Base-by-base conservation (phyloP, 2,797 vertebrate genomes). In the Podargus strigoides region DNA sequence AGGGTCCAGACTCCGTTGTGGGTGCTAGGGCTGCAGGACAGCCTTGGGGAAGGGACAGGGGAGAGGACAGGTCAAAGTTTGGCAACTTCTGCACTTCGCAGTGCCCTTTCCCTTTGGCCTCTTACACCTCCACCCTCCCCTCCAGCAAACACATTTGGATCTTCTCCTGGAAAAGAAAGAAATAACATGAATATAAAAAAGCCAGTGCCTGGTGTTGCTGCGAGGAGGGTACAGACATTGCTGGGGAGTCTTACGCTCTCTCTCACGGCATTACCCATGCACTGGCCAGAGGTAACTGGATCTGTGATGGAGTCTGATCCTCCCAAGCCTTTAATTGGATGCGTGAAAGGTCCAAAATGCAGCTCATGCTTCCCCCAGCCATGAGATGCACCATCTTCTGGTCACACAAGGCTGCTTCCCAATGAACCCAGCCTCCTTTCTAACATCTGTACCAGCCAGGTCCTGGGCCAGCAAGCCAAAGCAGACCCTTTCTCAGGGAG, bases 321-420 rank as follows among this genome's bases (percentile, higher is more conserved):
- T 93, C 90, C 59, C 95, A 92, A 95, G 95, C 91, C 86, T 44
- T 97, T 96, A 96, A 95, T 85, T 92, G 95, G 92, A 92, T 96
- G 91, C 74, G 0, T 74, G 91, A 80, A 93, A 93, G 34, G 52
- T 55, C 94, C 94, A 95, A 96, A 95, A 92, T 1, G 47, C 88
- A 18, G 66, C 90, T 89, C 55, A 13, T 93, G 85, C 66, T 87
- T 94, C 85, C 52, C 39, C 24, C 53, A 73, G 27, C 68, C 23
- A 8, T 1, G 18, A 83, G 72, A n/a, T 27, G 37, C 17, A 14
- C 2, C 0, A 1, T 53, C 44, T 21, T 28, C 64, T 28, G 60
- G 59, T 52, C 60, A 77, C 52, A 47, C 44, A 14, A 18, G 70
- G 46, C 19, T 2, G 3, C 13, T 79, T 72, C 2, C 44, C 24